Evolutionary conservation across 2,888 invertebrate species (phyloP).

Genomic region (Deroplatys truncata): DNA sequence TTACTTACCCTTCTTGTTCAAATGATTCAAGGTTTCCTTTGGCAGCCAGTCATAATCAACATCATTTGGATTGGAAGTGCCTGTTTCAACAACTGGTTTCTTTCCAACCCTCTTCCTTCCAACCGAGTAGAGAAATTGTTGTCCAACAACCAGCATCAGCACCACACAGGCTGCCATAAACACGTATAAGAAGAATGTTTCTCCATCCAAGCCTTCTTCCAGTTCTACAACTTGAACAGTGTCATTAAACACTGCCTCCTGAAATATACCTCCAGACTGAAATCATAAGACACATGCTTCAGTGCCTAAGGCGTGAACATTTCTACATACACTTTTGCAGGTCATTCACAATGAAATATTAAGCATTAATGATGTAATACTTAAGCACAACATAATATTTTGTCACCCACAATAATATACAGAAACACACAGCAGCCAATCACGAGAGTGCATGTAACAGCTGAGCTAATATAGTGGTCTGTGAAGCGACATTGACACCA

Average conservation of each 20-base stretch:
- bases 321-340: background rate
- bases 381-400: background rate
- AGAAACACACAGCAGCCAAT: no score
- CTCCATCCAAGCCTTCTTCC: constrained; percentile 95
- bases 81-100: constrained; percentile 73
- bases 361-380: background rate
- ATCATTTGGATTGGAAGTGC: constrained; percentile 82
- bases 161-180: constrained; percentile 89
- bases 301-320: background rate
- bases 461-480: no score
- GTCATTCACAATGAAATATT: background rate
- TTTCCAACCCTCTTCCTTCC: constrained; percentile 65
- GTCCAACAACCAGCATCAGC: constrained; percentile 80
- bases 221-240: constrained; percentile 94
- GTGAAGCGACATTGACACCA: no score
- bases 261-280: constrained; percentile 60
- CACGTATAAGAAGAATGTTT: constrained; percentile 97
- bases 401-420: no score
- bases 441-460: no score
- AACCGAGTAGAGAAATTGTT: constrained; percentile 80
- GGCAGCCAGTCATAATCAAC: constrained; percentile 99
- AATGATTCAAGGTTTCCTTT: constrained; percentile 75
- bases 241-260: constrained; percentile 96
- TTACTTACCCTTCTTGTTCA: constrained; percentile 44
- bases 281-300: constrained; percentile 21